Evolutionary conservation across 2,888 invertebrate species (phyloP), one percentile per base, ranked within the genome.

Genomic region (Zaprionus obscuricornis): DNA sequence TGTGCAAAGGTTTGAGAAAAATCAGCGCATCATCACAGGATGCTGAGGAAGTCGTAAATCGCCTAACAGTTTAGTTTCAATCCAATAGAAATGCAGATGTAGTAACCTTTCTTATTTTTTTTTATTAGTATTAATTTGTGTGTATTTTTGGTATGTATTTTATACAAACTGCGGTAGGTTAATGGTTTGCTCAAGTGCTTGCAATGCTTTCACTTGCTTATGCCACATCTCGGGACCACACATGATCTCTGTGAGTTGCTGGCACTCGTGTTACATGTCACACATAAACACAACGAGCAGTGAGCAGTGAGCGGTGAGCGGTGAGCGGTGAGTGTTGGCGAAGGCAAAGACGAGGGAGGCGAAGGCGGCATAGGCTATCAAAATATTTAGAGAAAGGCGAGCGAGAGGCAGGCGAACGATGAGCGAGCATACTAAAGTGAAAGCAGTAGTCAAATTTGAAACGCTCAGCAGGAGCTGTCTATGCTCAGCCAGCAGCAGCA

Each of bases 161-260:
- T 82, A 78, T 65, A 85, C 79, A 76, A 73, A 73, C 86, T 85
- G 81, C 81, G 81, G 81, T 81, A 81, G 81, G 81, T 81, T 79
- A 85, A 85, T 79, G 67, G 76, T 58, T 55, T 43, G 42, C 62
- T 81, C 81, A 81, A 81, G 81, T 81, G 84, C 52, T 43, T 47
- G 59, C 60, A 78, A 73, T 66, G 70, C 81, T 83, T 85, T 85
- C 73, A 66, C 84, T 69, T 59, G 64, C 64, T 60, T 56, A 34
- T 51, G 66, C 42, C 10, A 10, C 5, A 46, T 39, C 46, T 51
- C 46, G 55, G 37, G 79, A 82, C 85, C 85, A 85, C 78, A 71
- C 78, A 85, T 27, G 45, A 31, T 42, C 18, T 13, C n/a, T 26
- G 8, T n/a, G 20, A 17, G 37, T 43, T 26, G 55, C 59, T 50